Evolutionary conservation across 2,888 invertebrate species (phyloP), one percentile per base, ranked within the genome.

Genomic region (Scotopteryx bipunctaria): DNA sequence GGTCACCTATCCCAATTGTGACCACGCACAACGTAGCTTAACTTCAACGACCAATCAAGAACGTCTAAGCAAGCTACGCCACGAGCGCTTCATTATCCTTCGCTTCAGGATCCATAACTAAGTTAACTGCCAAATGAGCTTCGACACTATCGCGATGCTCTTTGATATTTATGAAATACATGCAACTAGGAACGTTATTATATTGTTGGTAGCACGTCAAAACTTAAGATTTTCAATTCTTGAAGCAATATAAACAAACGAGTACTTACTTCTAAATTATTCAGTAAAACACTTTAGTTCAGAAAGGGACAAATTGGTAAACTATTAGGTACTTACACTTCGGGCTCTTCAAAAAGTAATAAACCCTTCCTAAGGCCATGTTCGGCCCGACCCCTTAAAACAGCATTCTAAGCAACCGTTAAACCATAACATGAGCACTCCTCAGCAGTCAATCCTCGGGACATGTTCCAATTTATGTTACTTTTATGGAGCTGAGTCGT

Each of bases 401-500:
- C 48, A 33, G 33, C 38, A 48, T 33, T 48, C 27, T 17, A 5
- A 40, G 38, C 33, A 40, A 23, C 41, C 46, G 41, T 46, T 47
- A 53, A 36, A 27, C 13, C 52, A 33, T 36, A 21, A 19, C 52
- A 31, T 17, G 21, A 54, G 44, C 41, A 41, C 41, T 50, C 27
- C 21, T 50, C 37, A 43, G 46, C 53, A 47, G 52, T 37, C 52
- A 8, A 37, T 44, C 48, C 40, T 36, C 29, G 27, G 17, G 44
- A 49, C 57, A 29, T 63, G 66, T 62, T 63, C 60, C 66, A 53
- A 71, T 73, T 72, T 71, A 73, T 67, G 67, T 63, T 51, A 59
- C 64, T 68, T 74, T 74, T 73, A 74, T 69, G 64, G 66, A 65
- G 73, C 71, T 61, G 64, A 63, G 61, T 67, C 55, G 35, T 43